Conservation (phyloP, 2,113 vertebrate genomes). For the Etia nguti region DNA sequence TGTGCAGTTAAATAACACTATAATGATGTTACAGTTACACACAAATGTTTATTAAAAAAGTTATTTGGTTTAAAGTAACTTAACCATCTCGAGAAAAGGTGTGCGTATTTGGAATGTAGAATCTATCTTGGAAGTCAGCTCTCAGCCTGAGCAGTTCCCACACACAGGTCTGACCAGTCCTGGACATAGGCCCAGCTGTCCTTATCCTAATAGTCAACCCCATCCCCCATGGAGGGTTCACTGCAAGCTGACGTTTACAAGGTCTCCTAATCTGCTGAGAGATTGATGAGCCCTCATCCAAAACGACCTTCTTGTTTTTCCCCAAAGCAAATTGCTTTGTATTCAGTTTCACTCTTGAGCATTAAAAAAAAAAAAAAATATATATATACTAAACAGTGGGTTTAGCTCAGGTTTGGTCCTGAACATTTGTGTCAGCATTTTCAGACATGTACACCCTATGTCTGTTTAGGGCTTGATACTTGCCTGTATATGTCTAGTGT, state of each 20-base stretch:
- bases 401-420: neutral
- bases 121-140: neutral
- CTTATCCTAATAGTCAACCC: constrained; percentile 42
- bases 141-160: neutral
- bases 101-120: neutral
- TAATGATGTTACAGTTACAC: neutral
- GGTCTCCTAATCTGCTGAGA: constrained; percentile 53
- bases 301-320: neutral
- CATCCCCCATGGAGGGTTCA: constrained; percentile 52
- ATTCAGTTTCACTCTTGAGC: neutral
- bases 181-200: constrained; percentile 2
- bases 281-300: constrained; percentile 53
- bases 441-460: neutral
- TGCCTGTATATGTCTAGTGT: constrained; percentile 23
- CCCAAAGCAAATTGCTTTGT: constrained; percentile 1
- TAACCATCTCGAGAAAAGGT: neutral
- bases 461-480: constrained; percentile 16
- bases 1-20: neutral
- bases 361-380: too few species aligned
- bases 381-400: neutral
- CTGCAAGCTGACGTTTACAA: constrained; percentile 62
- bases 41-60: neutral
- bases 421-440: constrained; percentile 11
- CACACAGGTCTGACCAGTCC: neutral
- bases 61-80: neutral